Percentiles rank a stretch among this genome's conserved stretches.
These are phyloP conservation scores for Malurus leucopterus DNA, from an alignment of 2,797 vertebrate genomes.

Conservation along the genomic window DNA sequence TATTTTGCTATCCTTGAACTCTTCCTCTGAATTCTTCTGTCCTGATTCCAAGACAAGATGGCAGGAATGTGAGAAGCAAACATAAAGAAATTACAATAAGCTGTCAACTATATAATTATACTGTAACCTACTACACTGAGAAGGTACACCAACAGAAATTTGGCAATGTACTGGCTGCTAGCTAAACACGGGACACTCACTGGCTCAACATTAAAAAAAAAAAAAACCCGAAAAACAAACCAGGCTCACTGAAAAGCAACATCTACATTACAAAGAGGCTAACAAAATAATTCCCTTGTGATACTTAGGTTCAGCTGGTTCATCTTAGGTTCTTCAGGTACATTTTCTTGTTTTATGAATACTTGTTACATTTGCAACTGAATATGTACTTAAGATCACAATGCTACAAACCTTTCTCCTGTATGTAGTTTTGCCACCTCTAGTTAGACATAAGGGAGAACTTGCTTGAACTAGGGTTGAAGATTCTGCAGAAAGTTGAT, in stretches of 20 bases:
- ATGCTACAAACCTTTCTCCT: constrained; percentile 34
- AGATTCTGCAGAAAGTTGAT: constrained; percentile 14
- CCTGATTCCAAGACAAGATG: constrained; percentile 23
- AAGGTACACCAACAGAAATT: constrained; percentile 45
- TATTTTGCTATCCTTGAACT: background rate
- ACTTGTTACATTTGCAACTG: background rate
- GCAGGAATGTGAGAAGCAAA: constrained; percentile 23
- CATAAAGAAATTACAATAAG: constrained; percentile 30
- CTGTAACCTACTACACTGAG: constrained; percentile 46
- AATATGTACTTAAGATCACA: constrained; percentile 13
- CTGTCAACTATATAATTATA: constrained; percentile 24
- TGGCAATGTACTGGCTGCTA: constrained; percentile 9
- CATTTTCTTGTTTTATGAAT: constrained; percentile 8
- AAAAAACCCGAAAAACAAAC: background rate
- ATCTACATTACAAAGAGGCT: constrained; percentile 35
- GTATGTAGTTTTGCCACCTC: constrained; percentile 15
- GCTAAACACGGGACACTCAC: constrained; percentile 45
- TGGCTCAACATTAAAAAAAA: constrained; percentile 1
- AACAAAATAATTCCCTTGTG: constrained; percentile 46
- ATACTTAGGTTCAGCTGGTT: constrained; percentile 50
- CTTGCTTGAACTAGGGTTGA: background rate
- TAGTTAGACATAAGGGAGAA: constrained; percentile 3
- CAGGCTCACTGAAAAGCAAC: constrained; percentile 48
- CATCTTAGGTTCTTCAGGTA: constrained; percentile 57
- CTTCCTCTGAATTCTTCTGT: constrained; percentile 48